Evolutionary conservation across 2,888 invertebrate genomes (phyloP), one percentile per base, ranked within the genome.

Genomic region (Pelosia muscerda): DNA sequence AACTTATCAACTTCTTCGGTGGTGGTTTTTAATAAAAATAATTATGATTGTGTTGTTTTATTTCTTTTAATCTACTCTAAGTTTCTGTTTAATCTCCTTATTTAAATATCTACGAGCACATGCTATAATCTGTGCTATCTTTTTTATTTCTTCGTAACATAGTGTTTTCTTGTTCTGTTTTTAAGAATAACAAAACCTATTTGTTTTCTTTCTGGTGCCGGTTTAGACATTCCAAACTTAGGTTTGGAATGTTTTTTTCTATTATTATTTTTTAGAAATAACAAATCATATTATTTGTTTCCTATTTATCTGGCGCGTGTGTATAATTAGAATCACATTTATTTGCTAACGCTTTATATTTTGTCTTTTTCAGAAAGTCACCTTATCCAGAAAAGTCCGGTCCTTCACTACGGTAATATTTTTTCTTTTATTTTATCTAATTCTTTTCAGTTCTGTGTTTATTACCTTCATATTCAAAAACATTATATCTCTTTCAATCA

Each of bases 401-500:
- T 87, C 87, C 2, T 22, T 81, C 72, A 13, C 87, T 88, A 85
- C 84, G 91, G 91, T 91, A 89, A 87, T 76, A 78, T 76, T 78
- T 80, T 75, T 66, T 54, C 54, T 25, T 42, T 42, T 42, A 13
- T 19, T 5, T 59, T 6, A 15, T 13, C n/a, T n/a, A n/a, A n/a
- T n/a, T n/a, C n/a, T n/a, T n/a, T n/a, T n/a, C n/a, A n/a, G n/a
- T n/a, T n/a, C n/a, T n/a, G n/a, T n/a, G n/a, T n/a, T n/a, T n/a
- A n/a, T n/a, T n/a, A n/a, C n/a, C n/a, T n/a, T n/a, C n/a, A n/a
- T n/a, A n/a, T n/a, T n/a, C n/a, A n/a, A n/a, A n/a, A n/a, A n/a
- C n/a, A n/a, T n/a, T n/a, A n/a, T n/a, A n/a, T n/a, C n/a, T n/a
- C n/a, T n/a, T n/a, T n/a, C n/a, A n/a, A n/a, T n/a, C n/a, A n/a